Percentiles rank a stretch among this genome's conserved stretches.
Conservation (phyloP, 2,888 invertebrate species). For the Celastrina argiolus region DNA sequence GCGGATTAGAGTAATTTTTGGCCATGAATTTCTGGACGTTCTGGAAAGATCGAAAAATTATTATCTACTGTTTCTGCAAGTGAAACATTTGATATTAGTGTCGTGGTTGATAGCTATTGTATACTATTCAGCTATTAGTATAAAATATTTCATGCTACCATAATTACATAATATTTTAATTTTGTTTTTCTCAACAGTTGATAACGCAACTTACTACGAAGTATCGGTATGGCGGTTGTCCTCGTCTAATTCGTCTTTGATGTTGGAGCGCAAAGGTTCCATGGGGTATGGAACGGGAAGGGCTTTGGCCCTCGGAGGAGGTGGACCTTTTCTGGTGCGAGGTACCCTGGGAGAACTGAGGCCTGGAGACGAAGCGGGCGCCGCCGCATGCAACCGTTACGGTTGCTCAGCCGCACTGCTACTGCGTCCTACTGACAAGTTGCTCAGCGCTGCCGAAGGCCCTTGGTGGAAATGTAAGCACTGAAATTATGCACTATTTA, state of each 20-base stretch:
- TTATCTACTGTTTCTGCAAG: too few relatives aligned
- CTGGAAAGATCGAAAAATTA: too few relatives aligned
- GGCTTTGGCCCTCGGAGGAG: slow-evolving; percentile 47
- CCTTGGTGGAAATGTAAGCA: slow-evolving; percentile 68
- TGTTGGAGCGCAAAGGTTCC: slow-evolving; percentile 56
- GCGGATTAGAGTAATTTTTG: too few relatives aligned
- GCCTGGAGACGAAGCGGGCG: slow-evolving; percentile 65
- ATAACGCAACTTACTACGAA: slow-evolving; percentile 71
- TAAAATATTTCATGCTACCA: too few relatives aligned
- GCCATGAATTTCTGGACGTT: too few relatives aligned
- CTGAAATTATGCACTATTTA: neutral
- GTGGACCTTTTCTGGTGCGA: slow-evolving; percentile 48
- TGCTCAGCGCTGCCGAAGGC: slow-evolving; percentile 55
- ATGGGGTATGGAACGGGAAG: slow-evolving; percentile 61
- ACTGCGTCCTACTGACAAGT: slow-evolving; percentile 57
- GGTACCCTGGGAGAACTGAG: slow-evolving; percentile 54
- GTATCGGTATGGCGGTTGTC: slow-evolving; percentile 69
- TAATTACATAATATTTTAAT: too few relatives aligned
- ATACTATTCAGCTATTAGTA: too few relatives aligned
- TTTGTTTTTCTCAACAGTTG: slow-evolving; percentile 45
- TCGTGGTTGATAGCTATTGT: too few relatives aligned
- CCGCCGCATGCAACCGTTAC: slow-evolving; percentile 65
- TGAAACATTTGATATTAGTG: too few relatives aligned
- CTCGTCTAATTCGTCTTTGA: slow-evolving; percentile 57
- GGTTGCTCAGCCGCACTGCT: slow-evolving; percentile 61